Conservation (phyloP, 2,113 vertebrate genomes). For the Pongo abelii region DNA sequence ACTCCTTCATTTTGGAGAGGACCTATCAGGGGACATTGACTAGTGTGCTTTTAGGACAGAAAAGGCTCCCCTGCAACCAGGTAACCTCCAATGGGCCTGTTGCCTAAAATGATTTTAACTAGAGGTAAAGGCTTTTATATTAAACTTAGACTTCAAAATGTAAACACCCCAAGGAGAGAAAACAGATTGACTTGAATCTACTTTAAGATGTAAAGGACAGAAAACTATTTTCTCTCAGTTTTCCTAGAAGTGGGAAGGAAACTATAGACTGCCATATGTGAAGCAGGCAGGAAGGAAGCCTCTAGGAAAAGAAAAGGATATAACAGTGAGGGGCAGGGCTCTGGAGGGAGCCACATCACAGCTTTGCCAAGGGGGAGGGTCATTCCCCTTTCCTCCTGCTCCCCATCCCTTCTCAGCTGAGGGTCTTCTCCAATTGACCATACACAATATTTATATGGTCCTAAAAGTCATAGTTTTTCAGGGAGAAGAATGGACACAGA, state of each 20-base stretch:
- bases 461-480: neutral
- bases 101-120: constrained; percentile 4
- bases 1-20: neutral
- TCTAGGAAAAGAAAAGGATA: neutral
- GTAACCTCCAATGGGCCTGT: neutral
- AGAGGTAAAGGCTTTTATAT: neutral
- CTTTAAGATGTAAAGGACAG: neutral
- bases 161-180: neutral
- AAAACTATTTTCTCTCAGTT: neutral
- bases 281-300: neutral
- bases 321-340: neutral
- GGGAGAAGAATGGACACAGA: neutral
- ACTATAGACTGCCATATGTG: neutral
- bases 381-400: neutral
- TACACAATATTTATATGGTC: neutral
- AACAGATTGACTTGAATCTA: neutral
- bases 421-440: neutral
- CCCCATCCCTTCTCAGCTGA: neutral
- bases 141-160: neutral
- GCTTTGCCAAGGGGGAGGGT: neutral
- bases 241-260: neutral
- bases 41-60: neutral
- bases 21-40: neutral
- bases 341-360: neutral
- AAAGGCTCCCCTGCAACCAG: neutral